Percentiles rank a stretch among this genome's conserved stretches.
Evolutionary conservation across 1,140 invertebrate genomes (phyloP).

Genomic region (Potamilus streckersoni): DNA sequence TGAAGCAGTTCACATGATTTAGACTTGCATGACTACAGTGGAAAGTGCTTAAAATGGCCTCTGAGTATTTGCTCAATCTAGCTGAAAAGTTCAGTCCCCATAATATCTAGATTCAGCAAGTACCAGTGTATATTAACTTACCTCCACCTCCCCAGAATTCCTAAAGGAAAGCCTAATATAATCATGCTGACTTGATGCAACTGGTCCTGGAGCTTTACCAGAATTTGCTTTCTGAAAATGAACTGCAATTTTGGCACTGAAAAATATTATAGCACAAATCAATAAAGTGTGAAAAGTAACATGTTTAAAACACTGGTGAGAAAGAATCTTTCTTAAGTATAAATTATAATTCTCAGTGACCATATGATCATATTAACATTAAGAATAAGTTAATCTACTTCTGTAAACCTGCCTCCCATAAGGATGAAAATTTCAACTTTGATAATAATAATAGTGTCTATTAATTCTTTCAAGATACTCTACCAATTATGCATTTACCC

Average conservation of each 20-base stretch:
- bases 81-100: neutral
- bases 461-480: no score
- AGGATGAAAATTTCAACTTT: no score
- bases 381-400: no score
- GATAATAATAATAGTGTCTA: no score
- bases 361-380: no score
- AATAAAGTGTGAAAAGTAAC: no score
- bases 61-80: neutral
- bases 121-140: slow-evolving; percentile 25
- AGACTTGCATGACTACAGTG: neutral
- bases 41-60: neutral
- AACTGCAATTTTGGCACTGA: slow-evolving; percentile 82
- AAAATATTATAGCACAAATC: neutral
- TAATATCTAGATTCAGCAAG: neutral
- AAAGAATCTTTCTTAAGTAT: no score
- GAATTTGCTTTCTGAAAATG: slow-evolving; percentile 77
- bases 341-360: no score
- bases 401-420: no score
- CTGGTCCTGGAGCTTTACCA: slow-evolving; percentile 80
- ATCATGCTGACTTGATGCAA: slow-evolving; percentile 77
- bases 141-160: slow-evolving; percentile 80
- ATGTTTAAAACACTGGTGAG: no score
- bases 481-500: no score
- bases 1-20: neutral
- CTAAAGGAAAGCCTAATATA: slow-evolving; percentile 90